Conservation (phyloP, 2,888 invertebrate species). For the Drosophila acutilabella region DNA sequence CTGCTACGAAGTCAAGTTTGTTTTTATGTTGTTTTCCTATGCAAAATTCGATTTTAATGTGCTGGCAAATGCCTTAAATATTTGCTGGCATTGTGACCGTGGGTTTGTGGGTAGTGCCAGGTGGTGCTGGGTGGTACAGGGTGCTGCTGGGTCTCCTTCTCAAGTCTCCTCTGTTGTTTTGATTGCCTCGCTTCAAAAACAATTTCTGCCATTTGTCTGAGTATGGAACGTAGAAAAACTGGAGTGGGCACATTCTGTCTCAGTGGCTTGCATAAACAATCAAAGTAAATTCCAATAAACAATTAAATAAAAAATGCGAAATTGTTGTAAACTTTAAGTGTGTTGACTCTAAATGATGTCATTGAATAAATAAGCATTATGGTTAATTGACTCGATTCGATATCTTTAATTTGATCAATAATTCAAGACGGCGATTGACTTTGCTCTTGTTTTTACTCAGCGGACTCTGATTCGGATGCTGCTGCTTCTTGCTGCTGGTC, state of each 20-base stretch:
- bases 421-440: slow-evolving; percentile 65
- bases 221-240: background rate
- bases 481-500: slow-evolving; percentile 8
- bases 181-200: slow-evolving; percentile 39
- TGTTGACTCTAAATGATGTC: slow-evolving; percentile 6
- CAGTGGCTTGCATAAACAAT: slow-evolving; percentile 49
- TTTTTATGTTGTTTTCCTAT: slow-evolving; percentile 64
- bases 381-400: slow-evolving; percentile 60
- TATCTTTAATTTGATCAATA: slow-evolving; percentile 67
- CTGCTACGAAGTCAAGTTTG: slow-evolving; percentile 16
- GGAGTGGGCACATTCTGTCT: background rate
- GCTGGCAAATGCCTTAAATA: slow-evolving; percentile 70
- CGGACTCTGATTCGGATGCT: background rate
- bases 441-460: slow-evolving; percentile 1
- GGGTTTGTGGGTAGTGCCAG: background rate
- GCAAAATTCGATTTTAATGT: slow-evolving; percentile 79
- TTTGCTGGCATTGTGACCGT: slow-evolving; percentile 37
- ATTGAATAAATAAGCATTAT: slow-evolving; percentile 44
- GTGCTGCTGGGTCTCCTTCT: background rate
- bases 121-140: background rate
- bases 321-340: slow-evolving; percentile 15
- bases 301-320: background rate
- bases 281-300: slow-evolving; percentile 43
- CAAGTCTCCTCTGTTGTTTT: slow-evolving; percentile 24
- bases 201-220: slow-evolving; percentile 32